Evolutionary conservation across 1,140 invertebrate genomes (phyloP), one percentile per base, ranked within the genome.

Genomic region (Platyscapa corneri): DNA sequence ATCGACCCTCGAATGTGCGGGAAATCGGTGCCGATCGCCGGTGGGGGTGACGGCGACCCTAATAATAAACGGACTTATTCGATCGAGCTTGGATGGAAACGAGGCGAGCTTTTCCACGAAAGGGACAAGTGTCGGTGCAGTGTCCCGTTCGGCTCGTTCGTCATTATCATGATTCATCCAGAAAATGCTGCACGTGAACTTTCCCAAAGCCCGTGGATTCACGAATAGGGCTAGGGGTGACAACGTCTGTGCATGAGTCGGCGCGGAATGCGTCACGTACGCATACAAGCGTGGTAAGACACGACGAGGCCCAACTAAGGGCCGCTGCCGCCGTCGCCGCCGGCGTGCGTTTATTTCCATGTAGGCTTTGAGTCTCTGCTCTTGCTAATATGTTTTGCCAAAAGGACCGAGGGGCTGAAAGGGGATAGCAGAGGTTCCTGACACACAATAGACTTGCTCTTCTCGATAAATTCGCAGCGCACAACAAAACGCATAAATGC

Each of bases 251-350:
- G n/a, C 14, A n/a, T 5, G 75, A n/a, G 46, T 60, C 46, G 75
- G 49, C 75, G 42, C 37, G 23, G 34, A 65, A 65, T 80, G 78
- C 78, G 78, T 80, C 78, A 79, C 53, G 49, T 37, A 27, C 46
- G 30, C 60, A 78, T 78, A 56, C 20, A 78, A n/a, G n/a, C n/a
- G n/a, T 56, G 30, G 42, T 72, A 72, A 0, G 23, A 23, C 56
- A 72, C 70, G 42, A 12, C 42, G 42, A 46, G 12, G 42, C n/a
- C n/a, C n/a, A n/a, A 46, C 42, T 7, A 7, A 46, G 5, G 12
- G 12, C 34, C 67, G 30, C 10, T 37, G 39, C 5, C 23, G 12
- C 42, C 20, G n/a, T 42, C 42, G 39, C 14, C n/a, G 65, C 27
- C 27, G 56, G 23, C 3, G 27, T 60, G 56, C 56, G 27, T 60